Evolutionary conservation across 2,888 invertebrate species (phyloP).

Genomic region (Sesia apiformis): DNA sequence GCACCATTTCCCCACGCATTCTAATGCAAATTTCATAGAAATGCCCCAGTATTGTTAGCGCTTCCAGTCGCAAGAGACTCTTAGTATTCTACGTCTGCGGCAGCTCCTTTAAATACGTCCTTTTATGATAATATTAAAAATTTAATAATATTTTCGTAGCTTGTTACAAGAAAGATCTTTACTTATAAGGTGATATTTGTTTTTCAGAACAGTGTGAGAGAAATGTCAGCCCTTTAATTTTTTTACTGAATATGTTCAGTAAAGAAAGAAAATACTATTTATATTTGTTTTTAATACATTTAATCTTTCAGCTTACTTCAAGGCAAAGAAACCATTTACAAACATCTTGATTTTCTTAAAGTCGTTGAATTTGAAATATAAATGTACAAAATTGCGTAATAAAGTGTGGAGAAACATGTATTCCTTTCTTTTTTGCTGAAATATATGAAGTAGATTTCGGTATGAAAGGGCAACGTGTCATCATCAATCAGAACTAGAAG

Average conservation of each 20-base stretch:
- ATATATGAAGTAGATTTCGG: neutral
- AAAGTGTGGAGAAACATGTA: neutral
- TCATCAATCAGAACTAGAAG: neutral
- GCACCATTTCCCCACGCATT: conserved; percentile 54
- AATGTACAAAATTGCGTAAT: neutral
- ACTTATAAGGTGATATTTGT: no score
- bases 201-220: no score
- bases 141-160: neutral
- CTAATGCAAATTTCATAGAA: conserved; percentile 70
- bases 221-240: no score
- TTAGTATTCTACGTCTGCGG: conserved; percentile 35
- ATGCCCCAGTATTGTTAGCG: conserved; percentile 58
- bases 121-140: neutral
- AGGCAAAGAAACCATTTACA: no score
- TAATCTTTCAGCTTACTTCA: no score
- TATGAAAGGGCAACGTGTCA: neutral
- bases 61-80: conserved; percentile 43
- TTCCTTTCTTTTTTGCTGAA: neutral
- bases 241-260: no score
- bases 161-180: no score
- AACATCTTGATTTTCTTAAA: no score
- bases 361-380: no score
- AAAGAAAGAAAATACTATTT: no score
- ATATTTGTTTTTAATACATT: no score
- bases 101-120: conserved; percentile 18